Conservation (phyloP, 2,888 invertebrate species). For the Caenorhabditis doughertyi region DNA sequence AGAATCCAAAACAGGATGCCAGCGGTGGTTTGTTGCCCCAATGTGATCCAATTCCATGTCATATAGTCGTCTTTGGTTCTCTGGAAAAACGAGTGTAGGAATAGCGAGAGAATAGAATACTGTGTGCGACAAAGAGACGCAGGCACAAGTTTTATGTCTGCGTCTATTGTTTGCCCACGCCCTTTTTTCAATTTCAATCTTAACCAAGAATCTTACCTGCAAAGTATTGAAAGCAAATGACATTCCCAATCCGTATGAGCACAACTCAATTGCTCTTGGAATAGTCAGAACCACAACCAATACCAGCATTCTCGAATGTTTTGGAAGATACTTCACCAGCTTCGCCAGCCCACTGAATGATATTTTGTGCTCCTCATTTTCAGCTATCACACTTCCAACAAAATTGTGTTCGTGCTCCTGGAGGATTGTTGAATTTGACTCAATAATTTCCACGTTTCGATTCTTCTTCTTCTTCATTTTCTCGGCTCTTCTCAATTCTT, state of each 20-base stretch:
- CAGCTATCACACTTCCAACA: constrained; percentile 37
- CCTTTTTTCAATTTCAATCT: no score
- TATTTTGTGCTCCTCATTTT: constrained; percentile 42
- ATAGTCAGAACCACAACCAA: constrained; percentile 37
- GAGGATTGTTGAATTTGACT: constrained; percentile 46
- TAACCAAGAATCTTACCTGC: not conserved
- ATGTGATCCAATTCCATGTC: constrained; percentile 54
- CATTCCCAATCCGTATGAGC: constrained; percentile 59
- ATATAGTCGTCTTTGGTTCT: constrained; percentile 50
- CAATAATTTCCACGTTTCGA: constrained; percentile 38
- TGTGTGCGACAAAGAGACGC: no score
- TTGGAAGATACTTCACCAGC: constrained; percentile 36
- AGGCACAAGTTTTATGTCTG: no score
- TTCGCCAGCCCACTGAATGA: constrained; percentile 55
- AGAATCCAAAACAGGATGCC: constrained; percentile 45
- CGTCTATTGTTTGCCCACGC: no score
- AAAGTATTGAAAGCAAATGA: constrained; percentile 60
- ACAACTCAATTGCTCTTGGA: constrained; percentile 58
- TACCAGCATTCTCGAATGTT: constrained; percentile 43
- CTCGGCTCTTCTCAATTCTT: constrained; percentile 36
- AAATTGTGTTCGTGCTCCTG: constrained; percentile 56
- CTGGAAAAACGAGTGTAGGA: not conserved
- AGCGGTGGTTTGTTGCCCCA: constrained; percentile 43
- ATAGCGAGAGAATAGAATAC: not conserved
- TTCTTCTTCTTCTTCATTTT: constrained; percentile 59